Conservation (phyloP, 2,888 invertebrate genomes). For the Mythimna loreyi region DNA sequence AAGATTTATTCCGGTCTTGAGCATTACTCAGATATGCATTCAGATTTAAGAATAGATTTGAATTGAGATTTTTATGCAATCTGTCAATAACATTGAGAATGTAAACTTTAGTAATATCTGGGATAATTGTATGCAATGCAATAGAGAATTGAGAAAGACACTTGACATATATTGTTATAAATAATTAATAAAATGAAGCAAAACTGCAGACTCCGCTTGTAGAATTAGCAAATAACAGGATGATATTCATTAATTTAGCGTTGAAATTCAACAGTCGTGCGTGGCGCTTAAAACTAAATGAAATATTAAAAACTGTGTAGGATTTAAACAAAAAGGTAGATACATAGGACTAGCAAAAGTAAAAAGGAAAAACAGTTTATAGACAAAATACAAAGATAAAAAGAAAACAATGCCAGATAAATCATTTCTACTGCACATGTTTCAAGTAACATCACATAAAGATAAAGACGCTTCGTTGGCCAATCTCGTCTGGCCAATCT, state of each 20-base stretch:
- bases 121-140: background rate
- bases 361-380: constrained; percentile 11
- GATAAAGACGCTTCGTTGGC: constrained; percentile 38
- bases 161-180: background rate
- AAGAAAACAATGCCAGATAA: constrained; percentile 41
- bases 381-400: constrained; percentile 17
- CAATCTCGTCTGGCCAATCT: constrained; percentile 45
- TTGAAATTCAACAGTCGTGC: constrained; percentile 24
- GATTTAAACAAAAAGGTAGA: background rate
- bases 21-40: constrained; percentile 3
- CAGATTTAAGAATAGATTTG: constrained; percentile 5
- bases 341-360: background rate
- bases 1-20: constrained; percentile 25
- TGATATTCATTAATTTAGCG: background rate
- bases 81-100: background rate
- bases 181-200: background rate
- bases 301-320: background rate
- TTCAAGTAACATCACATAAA: constrained; percentile 37
- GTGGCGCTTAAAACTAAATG: constrained; percentile 1
- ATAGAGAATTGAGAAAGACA: background rate
- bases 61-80: background rate
- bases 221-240: background rate
- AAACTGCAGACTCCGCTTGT: background rate
- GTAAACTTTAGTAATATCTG: background rate
- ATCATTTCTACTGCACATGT: constrained; percentile 34